Evolutionary conservation across 2,888 invertebrate genomes (phyloP).

Genomic region (Acanthococcus lagerstroemiae): DNA sequence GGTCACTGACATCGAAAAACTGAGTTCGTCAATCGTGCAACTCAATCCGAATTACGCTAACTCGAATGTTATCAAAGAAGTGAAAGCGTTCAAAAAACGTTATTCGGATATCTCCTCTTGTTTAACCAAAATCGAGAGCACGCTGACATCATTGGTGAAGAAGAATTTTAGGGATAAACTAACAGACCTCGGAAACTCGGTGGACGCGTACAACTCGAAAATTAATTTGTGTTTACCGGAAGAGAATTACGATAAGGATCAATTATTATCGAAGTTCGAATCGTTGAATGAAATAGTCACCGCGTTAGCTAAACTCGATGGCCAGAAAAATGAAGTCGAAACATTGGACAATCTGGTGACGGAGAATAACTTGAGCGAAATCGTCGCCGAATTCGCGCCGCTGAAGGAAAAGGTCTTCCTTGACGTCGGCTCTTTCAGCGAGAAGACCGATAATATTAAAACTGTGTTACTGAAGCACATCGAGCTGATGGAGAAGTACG

Average conservation of each 20-base stretch:
- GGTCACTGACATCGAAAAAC: slow-evolving; percentile 57
- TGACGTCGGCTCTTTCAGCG: slow-evolving; percentile 60
- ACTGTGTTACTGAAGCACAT: slow-evolving; percentile 58
- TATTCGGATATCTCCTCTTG: slow-evolving; percentile 67
- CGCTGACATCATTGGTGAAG: slow-evolving; percentile 68
- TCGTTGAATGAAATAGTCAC: slow-evolving; percentile 58
- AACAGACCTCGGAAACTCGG: slow-evolving; percentile 66
- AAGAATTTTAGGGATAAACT: slow-evolving; percentile 80
- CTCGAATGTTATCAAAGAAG: slow-evolving; percentile 68
- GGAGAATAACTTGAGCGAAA: slow-evolving; percentile 56
- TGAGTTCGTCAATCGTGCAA: slow-evolving; percentile 59
- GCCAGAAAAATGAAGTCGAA: slow-evolving; percentile 44
- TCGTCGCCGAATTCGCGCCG: slow-evolving; percentile 59
- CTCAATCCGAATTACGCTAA: slow-evolving; percentile 69
- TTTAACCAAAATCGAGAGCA: slow-evolving; percentile 66
- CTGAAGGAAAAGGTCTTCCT: slow-evolving; percentile 43
- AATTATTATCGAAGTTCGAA: slow-evolving; percentile 79
- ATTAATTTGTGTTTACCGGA: slow-evolving; percentile 86
- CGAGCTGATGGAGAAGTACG: slow-evolving; percentile 69
- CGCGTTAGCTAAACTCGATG: slow-evolving; percentile 11
- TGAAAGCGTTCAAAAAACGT: slow-evolving; percentile 71
- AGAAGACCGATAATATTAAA: slow-evolving; percentile 53
- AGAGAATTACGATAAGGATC: slow-evolving; percentile 78
- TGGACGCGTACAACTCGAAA: slow-evolving; percentile 75
- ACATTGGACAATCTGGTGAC: slow-evolving; percentile 49